Evolutionary conservation across 2,113 vertebrate genomes (phyloP), one percentile per base, ranked within the genome.

Genomic region (Neogale vison): DNA sequence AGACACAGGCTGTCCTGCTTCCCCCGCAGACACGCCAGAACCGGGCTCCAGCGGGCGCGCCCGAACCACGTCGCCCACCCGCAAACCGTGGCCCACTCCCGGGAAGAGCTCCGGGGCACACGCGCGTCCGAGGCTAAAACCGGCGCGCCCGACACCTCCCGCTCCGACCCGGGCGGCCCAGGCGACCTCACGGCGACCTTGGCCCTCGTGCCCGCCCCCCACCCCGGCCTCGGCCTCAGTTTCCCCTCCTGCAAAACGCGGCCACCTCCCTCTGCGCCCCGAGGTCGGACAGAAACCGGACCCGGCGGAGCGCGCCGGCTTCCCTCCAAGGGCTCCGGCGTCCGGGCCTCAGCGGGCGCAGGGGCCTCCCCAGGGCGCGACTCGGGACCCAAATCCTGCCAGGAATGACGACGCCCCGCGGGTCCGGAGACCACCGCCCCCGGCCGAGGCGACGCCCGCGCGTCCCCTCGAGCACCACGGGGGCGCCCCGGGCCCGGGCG

Each of bases 321-420:
- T 61, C 57, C 29, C 39, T 6, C 45, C 77, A 47, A 71, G 17
- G 84, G 7, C 36, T 81, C 55, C 24, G 71, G 57, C 36, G 81
- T 55, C 10, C 2, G 9, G 59, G 74, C 34, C 6, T 42, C 36
- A 57, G 63, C 71, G 13, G 63, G 69, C 3, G 52, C 72, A 71
- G 63, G 61, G 14, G 92, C 86, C 69, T 5, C 29, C n/a, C 45
- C 61, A 15, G 86, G 29, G 29, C 63, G 5, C 39, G 59, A 69
- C 39, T 36, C 17, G 52, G 29, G 72, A 71, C 67, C 93, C 50
- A 77, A 97, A 97, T 97, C 72, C 92, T 6, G 9, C 4, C 47
- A 79, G 65, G 96, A 97, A 96, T 61, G 94, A 61, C 92, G 96
- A 97, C 96, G 83, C 95, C n/a, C 23, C 36, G 59, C 83, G 45